phyloP scores from a whole-genome alignment of 2,797 vertebrate species.

The Phrynocephalus guinanensis region DNA sequence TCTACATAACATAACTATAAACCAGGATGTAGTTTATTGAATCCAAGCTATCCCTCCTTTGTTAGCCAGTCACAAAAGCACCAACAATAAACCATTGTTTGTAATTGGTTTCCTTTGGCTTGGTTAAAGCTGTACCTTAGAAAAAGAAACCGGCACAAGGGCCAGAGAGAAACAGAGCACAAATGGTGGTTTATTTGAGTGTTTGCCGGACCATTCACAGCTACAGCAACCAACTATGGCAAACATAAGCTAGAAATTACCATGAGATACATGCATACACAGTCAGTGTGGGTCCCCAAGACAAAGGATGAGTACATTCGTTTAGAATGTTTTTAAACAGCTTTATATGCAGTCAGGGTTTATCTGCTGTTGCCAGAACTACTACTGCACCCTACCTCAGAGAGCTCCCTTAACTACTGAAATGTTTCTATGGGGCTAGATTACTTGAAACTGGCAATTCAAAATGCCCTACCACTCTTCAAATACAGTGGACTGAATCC shows the following conservation, averaged over 20 bases:
- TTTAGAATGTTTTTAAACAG: constrained; percentile 53
- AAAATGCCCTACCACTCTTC: background rate
- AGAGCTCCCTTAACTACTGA: background rate
- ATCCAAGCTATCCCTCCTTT: background rate
- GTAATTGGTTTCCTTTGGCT: background rate
- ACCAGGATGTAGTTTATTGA: background rate
- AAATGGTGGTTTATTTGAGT: background rate
- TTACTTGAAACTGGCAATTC: background rate
- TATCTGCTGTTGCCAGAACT: constrained; percentile 12
- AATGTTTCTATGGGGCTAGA: background rate
- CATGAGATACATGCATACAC: background rate
- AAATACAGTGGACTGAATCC: background rate
- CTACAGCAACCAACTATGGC: background rate
- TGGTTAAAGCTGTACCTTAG: background rate
- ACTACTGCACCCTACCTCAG: constrained; percentile 33
- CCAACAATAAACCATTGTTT: background rate
- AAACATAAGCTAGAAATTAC: background rate
- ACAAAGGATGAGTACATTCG: constrained; percentile 28
- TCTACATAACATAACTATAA: background rate
- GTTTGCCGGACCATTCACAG: background rate
- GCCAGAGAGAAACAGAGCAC: background rate
- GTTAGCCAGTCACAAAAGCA: background rate
- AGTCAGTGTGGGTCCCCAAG: constrained; percentile 23
- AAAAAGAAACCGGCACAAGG: background rate
- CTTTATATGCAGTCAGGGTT: constrained; percentile 24